A percentile compares a stretch with the other conserved stretches of the same genome.
These are phyloP conservation scores for Phaedon cochleariae DNA, from an alignment of 2,888 invertebrate species.

Conservation along the genomic window DNA sequence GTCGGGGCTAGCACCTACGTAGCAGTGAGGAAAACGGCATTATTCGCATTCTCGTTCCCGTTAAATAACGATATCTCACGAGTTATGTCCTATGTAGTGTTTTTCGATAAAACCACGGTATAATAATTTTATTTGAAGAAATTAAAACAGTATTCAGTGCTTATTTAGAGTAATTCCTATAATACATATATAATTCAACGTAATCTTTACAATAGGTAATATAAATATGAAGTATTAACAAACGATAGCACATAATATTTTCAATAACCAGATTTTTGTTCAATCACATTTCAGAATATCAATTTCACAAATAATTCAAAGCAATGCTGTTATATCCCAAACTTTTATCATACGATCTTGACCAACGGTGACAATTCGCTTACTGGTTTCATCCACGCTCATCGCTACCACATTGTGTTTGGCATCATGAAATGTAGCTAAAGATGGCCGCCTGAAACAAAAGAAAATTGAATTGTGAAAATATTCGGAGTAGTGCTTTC, in stretches of 20 bases:
- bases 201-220: constrained; percentile 51
- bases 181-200: constrained; percentile 42
- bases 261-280: constrained; percentile 38
- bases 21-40: too few relatives aligned
- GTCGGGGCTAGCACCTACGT: too few relatives aligned
- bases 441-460: constrained; percentile 78
- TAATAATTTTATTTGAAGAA: too few relatives aligned
- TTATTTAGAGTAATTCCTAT: constrained; percentile 26
- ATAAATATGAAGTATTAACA: constrained; percentile 55
- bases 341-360: constrained; percentile 95
- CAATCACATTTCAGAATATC: constrained; percentile 58
- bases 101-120: too few relatives aligned
- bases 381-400: constrained; percentile 88
- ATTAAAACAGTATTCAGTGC: too few relatives aligned
- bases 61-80: too few relatives aligned
- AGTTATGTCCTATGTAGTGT: too few relatives aligned
- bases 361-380: constrained; percentile 90
- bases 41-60: too few relatives aligned
- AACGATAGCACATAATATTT: constrained; percentile 55
- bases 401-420: constrained; percentile 90
- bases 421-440: constrained; percentile 95
- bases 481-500: not conserved
- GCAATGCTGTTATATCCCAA: constrained; percentile 80
- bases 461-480: constrained; percentile 5
- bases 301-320: constrained; percentile 49